Evolutionary conservation across 2,797 vertebrate genomes (phyloP), one percentile per base, ranked within the genome.

Genomic region (Acestrorhynchus altus): DNA sequence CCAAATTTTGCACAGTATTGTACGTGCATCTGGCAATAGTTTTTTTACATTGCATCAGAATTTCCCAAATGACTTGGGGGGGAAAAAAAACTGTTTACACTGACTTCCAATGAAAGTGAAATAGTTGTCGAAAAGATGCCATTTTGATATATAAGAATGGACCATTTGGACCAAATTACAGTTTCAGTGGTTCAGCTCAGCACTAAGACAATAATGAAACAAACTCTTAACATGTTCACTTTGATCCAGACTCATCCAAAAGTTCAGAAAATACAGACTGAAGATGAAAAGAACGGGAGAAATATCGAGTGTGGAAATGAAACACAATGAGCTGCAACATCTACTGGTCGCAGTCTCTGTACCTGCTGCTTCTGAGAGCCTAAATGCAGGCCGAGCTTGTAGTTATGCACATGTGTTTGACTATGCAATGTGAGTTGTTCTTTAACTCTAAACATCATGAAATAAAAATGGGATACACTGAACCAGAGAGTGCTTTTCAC

Each of bases 401-500:
- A 76, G 72, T 78, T 75, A 57, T 65, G 72, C 76, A n/a, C n/a
- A 61, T 35, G 20, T 78, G 80, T 78, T 83, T 80, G 80, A 60
- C 63, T 79, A 85, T 77, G 81, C 81, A 83, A 83, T 74, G 52
- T 46, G 31, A 65, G 66, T 75, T 71, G 79, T 78, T 57, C 64
- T 83, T 84, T 85, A 80, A 80, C 75, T 82, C 75, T 80, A 85
- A 85, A 80, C 82, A 83, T 82, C 76, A 83, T 85, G 72, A 83
- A 85, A 85, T 78, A 82, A 82, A 82, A 83, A 85, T 83, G 63
- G 76, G 82, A 82, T 68, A 74, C 72, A 74, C 54, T 70, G 52
- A 59, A 74, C 20, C 72, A 70, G 64, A 68, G 54, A 78, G 65
- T 79, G 79, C 79, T 83, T 77, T n/a, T 86, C 74, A 83, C 75